Percentiles rank a stretch among this genome's conserved stretches.
Conservation (phyloP, 2,797 vertebrate species). For the Acanthopagrus latus region DNA sequence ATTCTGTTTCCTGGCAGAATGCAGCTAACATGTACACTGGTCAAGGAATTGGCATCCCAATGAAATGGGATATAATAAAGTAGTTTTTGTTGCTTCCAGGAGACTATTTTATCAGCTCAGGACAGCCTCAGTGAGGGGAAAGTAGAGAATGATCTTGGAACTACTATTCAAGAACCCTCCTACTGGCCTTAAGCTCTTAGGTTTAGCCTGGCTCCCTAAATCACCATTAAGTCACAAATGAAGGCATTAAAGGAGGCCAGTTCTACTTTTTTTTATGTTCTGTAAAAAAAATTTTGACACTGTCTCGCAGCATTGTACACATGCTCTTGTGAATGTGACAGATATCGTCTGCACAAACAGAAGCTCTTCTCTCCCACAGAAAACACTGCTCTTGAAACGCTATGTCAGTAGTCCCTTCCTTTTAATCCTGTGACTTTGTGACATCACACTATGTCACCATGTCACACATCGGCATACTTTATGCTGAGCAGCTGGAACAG, state of each 20-base stretch:
- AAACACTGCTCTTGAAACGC: too few species aligned
- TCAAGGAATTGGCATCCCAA: neutral
- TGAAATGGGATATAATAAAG: neutral
- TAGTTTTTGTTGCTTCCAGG: neutral
- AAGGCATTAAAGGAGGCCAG: neutral
- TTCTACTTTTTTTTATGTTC: too few species aligned
- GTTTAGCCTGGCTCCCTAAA: neutral
- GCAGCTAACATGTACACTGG: neutral
- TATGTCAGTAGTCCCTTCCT: too few species aligned
- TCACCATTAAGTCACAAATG: neutral
- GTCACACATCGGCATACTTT: too few species aligned
- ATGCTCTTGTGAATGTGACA: too few species aligned
- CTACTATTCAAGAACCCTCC: neutral
- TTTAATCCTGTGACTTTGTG: too few species aligned
- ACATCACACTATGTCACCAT: too few species aligned
- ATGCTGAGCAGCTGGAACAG: too few species aligned
- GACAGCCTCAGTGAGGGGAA: neutral
- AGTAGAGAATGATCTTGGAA: neutral
- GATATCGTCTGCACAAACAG: too few species aligned
- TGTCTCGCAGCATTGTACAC: too few species aligned
- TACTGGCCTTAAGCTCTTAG: neutral
- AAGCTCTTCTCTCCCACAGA: too few species aligned
- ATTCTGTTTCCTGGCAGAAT: neutral
- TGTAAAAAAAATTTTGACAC: too few species aligned
- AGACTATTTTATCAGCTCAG: constrained; percentile 7